Evolutionary conservation across 2,113 vertebrate genomes (phyloP).

Genomic region (Struthio camelus): DNA sequence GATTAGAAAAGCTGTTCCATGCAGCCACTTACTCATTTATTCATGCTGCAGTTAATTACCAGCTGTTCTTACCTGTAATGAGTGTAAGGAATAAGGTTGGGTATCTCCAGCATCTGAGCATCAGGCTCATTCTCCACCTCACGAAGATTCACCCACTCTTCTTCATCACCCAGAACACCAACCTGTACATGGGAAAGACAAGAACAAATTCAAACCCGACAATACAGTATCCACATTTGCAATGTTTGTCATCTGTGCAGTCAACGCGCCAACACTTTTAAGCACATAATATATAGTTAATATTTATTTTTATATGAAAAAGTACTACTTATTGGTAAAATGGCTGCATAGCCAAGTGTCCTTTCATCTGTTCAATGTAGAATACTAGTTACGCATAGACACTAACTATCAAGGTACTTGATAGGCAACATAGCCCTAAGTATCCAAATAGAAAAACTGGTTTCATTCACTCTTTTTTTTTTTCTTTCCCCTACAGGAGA

Average conservation of each 20-base stretch:
- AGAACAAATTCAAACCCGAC: not conserved
- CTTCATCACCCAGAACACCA: conserved; percentile 83
- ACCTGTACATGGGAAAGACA: conserved; percentile 71
- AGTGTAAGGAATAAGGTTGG: conserved; percentile 90
- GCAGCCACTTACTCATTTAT: not conserved
- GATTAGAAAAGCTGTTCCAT: not conserved
- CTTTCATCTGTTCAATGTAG: not conserved
- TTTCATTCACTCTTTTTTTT: conserved; percentile 35
- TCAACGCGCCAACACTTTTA: not conserved
- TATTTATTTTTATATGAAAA: not conserved
- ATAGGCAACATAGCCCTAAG: not conserved
- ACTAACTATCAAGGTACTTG: not conserved
- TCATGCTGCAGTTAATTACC: not conserved
- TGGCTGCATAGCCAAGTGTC: not conserved
- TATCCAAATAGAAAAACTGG: conserved; percentile 48
- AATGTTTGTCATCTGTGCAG: not conserved
- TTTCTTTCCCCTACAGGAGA: not conserved
- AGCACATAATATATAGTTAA: not conserved
- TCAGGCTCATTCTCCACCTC: conserved; percentile 89
- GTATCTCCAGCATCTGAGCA: conserved; percentile 87
- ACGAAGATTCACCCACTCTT: conserved; percentile 85
- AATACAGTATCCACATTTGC: not conserved
- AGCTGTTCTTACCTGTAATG: conserved; percentile 88
- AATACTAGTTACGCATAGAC: not conserved
- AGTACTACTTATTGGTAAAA: not conserved